Evolutionary conservation across 2,797 vertebrate species (phyloP), one percentile per base, ranked within the genome.

Genomic region (Acanthornis magna): DNA sequence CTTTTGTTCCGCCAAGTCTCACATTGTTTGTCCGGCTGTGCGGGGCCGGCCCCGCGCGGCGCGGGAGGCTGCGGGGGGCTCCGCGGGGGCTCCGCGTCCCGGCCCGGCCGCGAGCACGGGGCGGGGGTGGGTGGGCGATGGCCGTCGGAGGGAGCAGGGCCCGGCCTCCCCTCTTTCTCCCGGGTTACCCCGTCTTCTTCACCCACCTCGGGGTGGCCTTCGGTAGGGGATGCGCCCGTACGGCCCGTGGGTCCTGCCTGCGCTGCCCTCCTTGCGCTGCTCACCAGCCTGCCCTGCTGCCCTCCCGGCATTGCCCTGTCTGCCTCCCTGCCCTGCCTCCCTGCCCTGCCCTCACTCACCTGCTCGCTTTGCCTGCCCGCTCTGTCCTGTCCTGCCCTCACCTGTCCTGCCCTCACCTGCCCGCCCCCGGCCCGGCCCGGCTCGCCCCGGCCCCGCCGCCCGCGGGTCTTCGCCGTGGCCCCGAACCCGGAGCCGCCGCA

Each of bases 1-100:
- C 98, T 98, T 99, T 99, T 99, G 98, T 99, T 98, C 98, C 97
- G 79, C 82, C 96, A 97, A 98, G 98, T 98, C 98, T 98, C 98
- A 98, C 97, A 98, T 98, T 98, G 98, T 98, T 74, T 96, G 96
- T 92, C 96, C 97, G 98, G 98, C 98, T 91, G 82, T 92, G 82
- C 97, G 97, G 98, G 97, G 98, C 97, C 92, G 74, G 80, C 88
- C 91, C 68, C 90, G 93, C 86, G 95, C 74, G 79, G 92, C 92
- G 87, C 88, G 92, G 68, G 62, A 55, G 63, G 40, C 83, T 71
- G 34, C 83, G 71, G 55, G 66, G 71, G 68, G 68, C 58, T 72
- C 91, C 30, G 50, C 40, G 63, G 65, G 78, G 86, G 42, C 50
- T 93, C 93, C 60, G 80, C 53, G 22, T 30, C 77, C 58, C 45